Base-by-base conservation (phyloP, 2,888 invertebrate species). In the Lomographa bimaculata region DNA sequence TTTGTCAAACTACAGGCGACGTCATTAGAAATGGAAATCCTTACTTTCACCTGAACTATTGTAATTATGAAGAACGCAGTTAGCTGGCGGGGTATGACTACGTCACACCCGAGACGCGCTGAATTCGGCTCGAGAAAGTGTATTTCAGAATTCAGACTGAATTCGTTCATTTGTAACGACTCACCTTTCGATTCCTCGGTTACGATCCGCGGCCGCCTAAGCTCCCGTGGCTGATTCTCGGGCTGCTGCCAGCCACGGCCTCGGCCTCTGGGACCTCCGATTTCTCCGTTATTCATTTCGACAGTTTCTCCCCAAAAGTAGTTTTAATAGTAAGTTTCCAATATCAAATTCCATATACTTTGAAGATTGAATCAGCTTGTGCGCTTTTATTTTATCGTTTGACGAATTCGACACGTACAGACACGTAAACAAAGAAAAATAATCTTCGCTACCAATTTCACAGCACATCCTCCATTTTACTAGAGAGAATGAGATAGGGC, bases 371-470 rank as follows among this genome's bases (percentile, higher is more conserved):
- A 53, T 43, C 40, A 49, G 50, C 32, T 52, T 34, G 30, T 50
- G 50, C 33, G 58, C 48, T 53, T 52, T 47, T 39, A 39, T 33
- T 16, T 9, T 55, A 30, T 63, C 55, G 55, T 61, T 67, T 57
- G 51, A 58, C 50, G 47, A 67, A 69, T 71, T 75, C 78, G 82
- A 86, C 87, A 89, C 87, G 87, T 89, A 89, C 87, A 87, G 82
- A 86, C 87, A 89, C 87, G 87, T 89, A 89, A 89, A 87, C 87
- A 89, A 86, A 85, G 85, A 75, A 80, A 79, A 80, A 64, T 70
- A 71, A 59, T 71, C 68, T 73, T 69, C 70, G 68, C 64, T 59
- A 71, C 63, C 64, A 65, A 63, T 67, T 70, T 74, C 67, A 78
- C 71, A 61, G 69, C 67, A 65, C 65, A 68, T 72, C 83, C 84